Base-by-base conservation (phyloP, 1,140 invertebrate genomes). In the Mercenaria mercenaria region DNA sequence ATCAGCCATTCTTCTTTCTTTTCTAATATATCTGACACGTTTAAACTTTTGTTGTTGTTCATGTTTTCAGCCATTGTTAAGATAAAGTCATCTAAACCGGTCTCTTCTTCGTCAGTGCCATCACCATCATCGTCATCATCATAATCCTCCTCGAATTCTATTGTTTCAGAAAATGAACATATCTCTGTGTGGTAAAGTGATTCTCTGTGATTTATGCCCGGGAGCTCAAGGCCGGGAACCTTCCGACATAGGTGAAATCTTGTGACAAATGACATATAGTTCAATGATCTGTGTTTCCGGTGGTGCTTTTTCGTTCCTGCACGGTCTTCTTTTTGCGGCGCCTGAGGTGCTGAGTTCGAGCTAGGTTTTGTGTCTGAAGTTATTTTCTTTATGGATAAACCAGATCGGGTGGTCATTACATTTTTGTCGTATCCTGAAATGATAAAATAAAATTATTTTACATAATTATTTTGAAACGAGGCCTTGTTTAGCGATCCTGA, bases 351-450 rank as follows among this genome's bases (percentile, higher is more conserved):
- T 1, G 59, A 4, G 52, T 59, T 64, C 3, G 61, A 59, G 26
- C 15, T 34, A 72, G 84, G 52, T 47, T 64, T 79, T 15, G 41
- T 47, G 52, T 67, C 74, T 26, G 81, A 39, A 32, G 89, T 43
- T 4, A 92, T 83, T 69, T 92, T 93, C 32, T 88, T 91, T 20
- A 93, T 93, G 15, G 92, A 91, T 64, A 93, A 61, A 0, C 92
- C 93, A 69, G 93, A 94, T 64, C 93, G 77, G 13, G 93, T 94
- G 52, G 92, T 93, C 92, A 93, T 93, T 18, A 93, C 92, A 90
- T 92, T 88, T 23, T 87, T 90, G 80, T 93, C 92, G n/a, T 90
- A 90, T 13, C 81, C 93, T 94, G 90, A 56, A 94, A 91, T n/a
- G 74, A 26, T n/a, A 76, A 32, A 41, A 77, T 41, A n/a, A n/a